Evolutionary conservation across 2,888 invertebrate genomes (phyloP), one percentile per base, ranked within the genome.

Genomic region (Julus scandinavius): DNA sequence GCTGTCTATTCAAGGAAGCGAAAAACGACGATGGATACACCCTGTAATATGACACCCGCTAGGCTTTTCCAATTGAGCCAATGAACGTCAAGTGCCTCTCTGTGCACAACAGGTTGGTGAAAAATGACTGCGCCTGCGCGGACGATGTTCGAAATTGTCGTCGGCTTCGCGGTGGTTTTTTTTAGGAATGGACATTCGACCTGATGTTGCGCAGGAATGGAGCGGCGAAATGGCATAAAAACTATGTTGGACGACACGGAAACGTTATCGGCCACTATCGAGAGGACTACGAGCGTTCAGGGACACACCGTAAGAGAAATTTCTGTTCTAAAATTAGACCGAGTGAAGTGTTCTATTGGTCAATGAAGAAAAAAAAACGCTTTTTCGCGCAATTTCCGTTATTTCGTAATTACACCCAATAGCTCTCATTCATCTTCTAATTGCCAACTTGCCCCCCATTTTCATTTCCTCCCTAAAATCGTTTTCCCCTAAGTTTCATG

Each of bases 221-320:
- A 80, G 13, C 80, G 63, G 20, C 63, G 80, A 80, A 80, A 80
- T 29, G 80, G 80, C 38, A 38, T 80, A 15, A 80, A 80, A 80
- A 80, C 80, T 0, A 80, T 80, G 80, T 38, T 80, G 80, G 80
- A 80, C 20, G 80, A 80, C 80, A 80, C 80, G 7, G 80, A 80
- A 38, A 80, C 38, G 38, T 80, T 80, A 80, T 80, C 80, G 80
- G 80, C 80, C 13, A 80, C 80, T 13, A 80, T 80, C 20, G 80
- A 80, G 80, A 80, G 80, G 38, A 80, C 80, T 38, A 80, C 80
- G 80, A 80, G 29, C 38, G 38, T 80, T 38, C 80, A 80, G 80
- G 80, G 80, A 11, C 80, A 80, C 38, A 80, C 80, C 9, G 80
- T 80, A 80, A 80, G 80, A 13, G 9, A 38, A 9, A 80, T 80